Conservation (phyloP, 37 sponge, comb jelly and placozoan genomes). For the Corticium candelabrum region DNA sequence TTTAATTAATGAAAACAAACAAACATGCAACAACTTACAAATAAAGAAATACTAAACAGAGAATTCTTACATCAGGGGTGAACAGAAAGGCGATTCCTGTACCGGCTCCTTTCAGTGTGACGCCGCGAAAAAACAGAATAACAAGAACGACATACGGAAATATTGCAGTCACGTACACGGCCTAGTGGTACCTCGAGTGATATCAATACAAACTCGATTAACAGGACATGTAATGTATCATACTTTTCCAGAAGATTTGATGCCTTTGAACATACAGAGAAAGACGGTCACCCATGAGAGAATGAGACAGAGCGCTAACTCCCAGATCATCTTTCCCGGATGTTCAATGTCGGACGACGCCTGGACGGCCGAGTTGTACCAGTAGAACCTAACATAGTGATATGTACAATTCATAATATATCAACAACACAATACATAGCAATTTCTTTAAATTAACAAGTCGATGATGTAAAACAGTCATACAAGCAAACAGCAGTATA, state of each 20-base stretch:
- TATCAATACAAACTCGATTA: not conserved
- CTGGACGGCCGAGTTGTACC: constrained; percentile 61
- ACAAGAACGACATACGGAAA: constrained; percentile 78
- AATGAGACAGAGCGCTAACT: constrained; percentile 53
- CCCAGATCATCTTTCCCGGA: constrained; percentile 77
- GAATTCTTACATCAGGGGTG: constrained; percentile 40
- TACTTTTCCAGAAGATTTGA: constrained; percentile 82
- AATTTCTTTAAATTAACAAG: not conserved
- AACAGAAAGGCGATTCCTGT: constrained; percentile 67
- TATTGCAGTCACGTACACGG: constrained; percentile 83
- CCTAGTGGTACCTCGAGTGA: constrained; percentile 34
- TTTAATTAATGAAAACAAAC: no score
- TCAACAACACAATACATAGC: not conserved
- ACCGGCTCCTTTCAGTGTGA: constrained; percentile 87
- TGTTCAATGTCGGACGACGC: constrained; percentile 40
- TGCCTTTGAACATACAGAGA: constrained; percentile 83
- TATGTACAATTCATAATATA: not conserved
- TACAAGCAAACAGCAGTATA: no score
- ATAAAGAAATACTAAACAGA: not conserved
- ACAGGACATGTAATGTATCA: not conserved
- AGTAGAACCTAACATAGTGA: constrained; percentile 53
- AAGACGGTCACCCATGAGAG: constrained; percentile 78
- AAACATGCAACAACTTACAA: not conserved
- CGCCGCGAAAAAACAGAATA: constrained; percentile 88
- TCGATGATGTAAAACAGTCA: not conserved